Evolutionary conservation across 2,113 vertebrate genomes (phyloP), one percentile per base, ranked within the genome.

Genomic region (Datnioides undecimradiatus): DNA sequence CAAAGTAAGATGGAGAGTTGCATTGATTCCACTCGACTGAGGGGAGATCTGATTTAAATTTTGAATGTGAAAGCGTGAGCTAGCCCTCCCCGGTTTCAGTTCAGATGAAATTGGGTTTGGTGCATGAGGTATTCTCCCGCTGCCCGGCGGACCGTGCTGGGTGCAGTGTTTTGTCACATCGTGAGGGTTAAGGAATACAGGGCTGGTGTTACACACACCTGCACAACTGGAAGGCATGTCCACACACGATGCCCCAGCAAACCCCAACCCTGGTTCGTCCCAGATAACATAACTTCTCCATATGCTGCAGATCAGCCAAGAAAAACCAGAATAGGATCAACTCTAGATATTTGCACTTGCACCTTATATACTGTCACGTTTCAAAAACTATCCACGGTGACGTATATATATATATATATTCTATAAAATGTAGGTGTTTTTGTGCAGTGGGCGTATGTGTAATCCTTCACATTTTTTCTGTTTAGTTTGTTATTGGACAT

Each of bases 91-190:
- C 95, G 95, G 95, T 96, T 80, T 97, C 96, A 95, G 95, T 91
- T 96, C 93, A 95, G 95, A 96, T 96, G 96, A 96, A 97, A 97
- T 97, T 96, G 96, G 96, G 95, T 97, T 95, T 91, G 94, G 95
- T 93, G 94, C 95, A 95, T 96, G 95, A 96, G 93, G 96, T 97
- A 96, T 97, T 96, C 95, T 95, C 29, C 45, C 13, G 92, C 95
- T 95, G 95, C 95, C 95, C 96, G 95, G 96, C 92, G 93, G 96
- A 96, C 95, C 96, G 76, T 96, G 95, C 91, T 31, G 57, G 91
- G 94, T 95, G 94, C 93, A 91, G 93, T 92, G 91, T 95, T 95
- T 92, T 95, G 79, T 95, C 91, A 93, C 94, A 94, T 93, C 93
- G 94, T 93, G 92, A 90, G 90, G 83, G 36, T 57, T 33, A 46